phyloP scores from a whole-genome alignment of 92 coral and sea anemone genomes.

The Galaxea fascicularis region DNA sequence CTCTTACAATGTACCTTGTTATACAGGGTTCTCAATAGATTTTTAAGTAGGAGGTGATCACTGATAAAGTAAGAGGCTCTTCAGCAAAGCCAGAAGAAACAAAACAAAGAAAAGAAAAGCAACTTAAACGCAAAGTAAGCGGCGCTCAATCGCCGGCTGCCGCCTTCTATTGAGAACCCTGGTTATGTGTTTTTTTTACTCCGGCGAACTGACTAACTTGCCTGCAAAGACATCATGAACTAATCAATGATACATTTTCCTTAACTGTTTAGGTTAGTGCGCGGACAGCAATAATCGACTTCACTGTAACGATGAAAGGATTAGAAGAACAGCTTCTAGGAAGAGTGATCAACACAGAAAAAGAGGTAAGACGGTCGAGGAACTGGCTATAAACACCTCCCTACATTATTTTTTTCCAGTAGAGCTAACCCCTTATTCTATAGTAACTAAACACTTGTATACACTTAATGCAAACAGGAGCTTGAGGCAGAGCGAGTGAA shows the following conservation, averaged over 20 bases:
- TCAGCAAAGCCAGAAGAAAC: too few relatives aligned
- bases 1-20: background rate
- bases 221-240: too few relatives aligned
- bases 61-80: too few relatives aligned
- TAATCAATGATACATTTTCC: background rate
- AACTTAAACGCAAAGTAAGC: too few relatives aligned
- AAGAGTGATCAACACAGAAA: constrained; percentile 91
- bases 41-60: too few relatives aligned
- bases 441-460: background rate
- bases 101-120: too few relatives aligned
- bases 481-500: constrained; percentile 91
- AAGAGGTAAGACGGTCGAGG: constrained; percentile 67
- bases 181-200: too few relatives aligned
- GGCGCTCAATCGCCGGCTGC: too few relatives aligned
- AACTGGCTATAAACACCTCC: background rate
- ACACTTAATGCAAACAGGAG: constrained; percentile 49
- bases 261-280: constrained; percentile 77
- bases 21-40: background rate
- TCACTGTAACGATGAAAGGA: constrained; percentile 93
- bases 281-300: constrained; percentile 92
- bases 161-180: too few relatives aligned
- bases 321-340: constrained; percentile 89
- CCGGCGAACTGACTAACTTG: too few relatives aligned
- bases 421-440: background rate
- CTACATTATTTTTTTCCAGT: too few relatives aligned